Conservation (phyloP, 2,888 invertebrate species). For the Gordius sp. region DNA sequence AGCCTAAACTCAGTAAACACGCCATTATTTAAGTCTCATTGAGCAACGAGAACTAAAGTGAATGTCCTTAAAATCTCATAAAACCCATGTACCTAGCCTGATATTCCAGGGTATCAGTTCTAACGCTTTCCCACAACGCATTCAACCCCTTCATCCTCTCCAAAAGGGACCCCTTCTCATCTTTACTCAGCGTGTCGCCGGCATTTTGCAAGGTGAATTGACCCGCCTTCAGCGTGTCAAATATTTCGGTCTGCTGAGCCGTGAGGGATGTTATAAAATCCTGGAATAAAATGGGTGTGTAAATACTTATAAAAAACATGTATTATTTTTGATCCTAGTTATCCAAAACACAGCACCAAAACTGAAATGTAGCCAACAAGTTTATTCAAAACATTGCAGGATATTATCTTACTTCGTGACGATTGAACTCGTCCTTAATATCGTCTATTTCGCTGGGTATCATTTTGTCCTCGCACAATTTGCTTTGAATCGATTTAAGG, state of each 20-base stretch:
- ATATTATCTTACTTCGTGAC: constrained; percentile 6
- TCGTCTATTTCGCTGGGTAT: neutral
- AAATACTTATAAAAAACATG: neutral
- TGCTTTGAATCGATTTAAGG: too few relatives aligned
- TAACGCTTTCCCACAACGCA: neutral
- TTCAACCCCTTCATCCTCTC: neutral
- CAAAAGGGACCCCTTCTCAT: neutral
- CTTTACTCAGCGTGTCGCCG: neutral
- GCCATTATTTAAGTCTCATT: too few relatives aligned
- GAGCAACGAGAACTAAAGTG: too few relatives aligned
- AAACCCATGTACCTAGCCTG: neutral
- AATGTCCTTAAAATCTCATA: too few relatives aligned
- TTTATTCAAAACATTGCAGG: too few relatives aligned
- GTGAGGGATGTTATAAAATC: neutral
- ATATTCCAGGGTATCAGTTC: neutral
- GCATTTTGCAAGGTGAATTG: neutral
- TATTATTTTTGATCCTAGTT: too few relatives aligned
- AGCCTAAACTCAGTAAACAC: too few relatives aligned
- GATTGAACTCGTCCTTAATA: neutral
- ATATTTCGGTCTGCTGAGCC: neutral
- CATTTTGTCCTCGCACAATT: too few relatives aligned
- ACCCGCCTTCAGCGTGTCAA: neutral
- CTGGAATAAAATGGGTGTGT: neutral
- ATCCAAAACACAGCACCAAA: too few relatives aligned
- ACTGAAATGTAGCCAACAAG: too few relatives aligned